Percentiles rank a stretch among this genome's conserved stretches.
These are phyloP conservation scores for Bos javanicus DNA, from an alignment of 2,113 vertebrate genomes.

Conservation along the genomic window DNA sequence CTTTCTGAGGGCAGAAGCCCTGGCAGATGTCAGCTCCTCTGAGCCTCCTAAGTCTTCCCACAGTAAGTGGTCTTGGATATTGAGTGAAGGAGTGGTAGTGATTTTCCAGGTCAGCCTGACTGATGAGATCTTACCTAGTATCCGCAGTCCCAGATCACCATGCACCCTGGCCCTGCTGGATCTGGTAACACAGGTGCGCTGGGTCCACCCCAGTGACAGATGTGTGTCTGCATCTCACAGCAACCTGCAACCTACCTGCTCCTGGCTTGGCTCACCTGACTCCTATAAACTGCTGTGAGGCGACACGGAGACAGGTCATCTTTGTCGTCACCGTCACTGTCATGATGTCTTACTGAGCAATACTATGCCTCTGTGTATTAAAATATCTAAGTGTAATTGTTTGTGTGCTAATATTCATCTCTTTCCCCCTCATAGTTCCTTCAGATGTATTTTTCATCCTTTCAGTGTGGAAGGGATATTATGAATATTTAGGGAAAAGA, in stretches of 20 bases:
- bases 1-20: too few relatives aligned
- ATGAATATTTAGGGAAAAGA: conserved; percentile 92
- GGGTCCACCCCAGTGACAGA: background rate
- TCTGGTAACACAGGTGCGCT: too few relatives aligned
- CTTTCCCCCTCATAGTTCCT: conserved; percentile 85
- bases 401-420: background rate
- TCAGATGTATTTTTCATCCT: conserved; percentile 93
- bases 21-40: fast-evolving
- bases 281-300: fast-evolving
- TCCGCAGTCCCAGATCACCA: fast-evolving
- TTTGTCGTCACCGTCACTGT: background rate
- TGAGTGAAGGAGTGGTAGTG: fast-evolving
- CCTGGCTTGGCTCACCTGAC: fast-evolving
- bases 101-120: background rate
- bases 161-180: too few relatives aligned
- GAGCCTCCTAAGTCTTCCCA: background rate
- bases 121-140: fast-evolving
- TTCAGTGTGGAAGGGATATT: conserved; percentile 96
- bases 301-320: fast-evolving
- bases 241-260: fast-evolving
- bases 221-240: fast-evolving
- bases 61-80: too few relatives aligned
- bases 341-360: background rate
- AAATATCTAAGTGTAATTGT: background rate
- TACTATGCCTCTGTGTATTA: background rate